Evolutionary conservation across 2,113 vertebrate genomes (phyloP), one percentile per base, ranked within the genome.

Genomic region (Phalacrocorax carbo): DNA sequence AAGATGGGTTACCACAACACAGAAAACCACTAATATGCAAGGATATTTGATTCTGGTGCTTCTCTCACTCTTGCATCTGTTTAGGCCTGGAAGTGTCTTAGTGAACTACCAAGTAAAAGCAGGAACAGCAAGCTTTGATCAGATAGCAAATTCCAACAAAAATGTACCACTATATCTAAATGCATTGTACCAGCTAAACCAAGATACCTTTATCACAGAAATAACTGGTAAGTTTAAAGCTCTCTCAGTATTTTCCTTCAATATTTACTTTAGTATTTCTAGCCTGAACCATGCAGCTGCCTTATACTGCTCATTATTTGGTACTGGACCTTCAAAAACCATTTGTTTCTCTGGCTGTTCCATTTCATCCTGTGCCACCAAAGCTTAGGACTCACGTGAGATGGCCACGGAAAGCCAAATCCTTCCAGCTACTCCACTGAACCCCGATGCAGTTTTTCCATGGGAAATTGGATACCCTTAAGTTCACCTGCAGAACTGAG

Each of bases 1-100:
- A 72, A 57, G 58, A 26, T 20, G 13, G 27, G 71, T 57, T 54
- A 69, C 8, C 23, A 49, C 36, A 52, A 36, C 20, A 62, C 0
- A 77, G 40, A 70, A 86, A 70, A 15, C 13, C 23, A 52, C 21
- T 83, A 7, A 48, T 61, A 27, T 27, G 30, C 30, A 79, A 40
- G 21, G 7, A 25, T 79, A 57, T 87, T 44, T 80, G 34, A 70
- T 93, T 72, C n/a, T 76, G 25, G 2, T 69, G 5, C 9, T 87
- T 84, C n/a, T 94, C 44, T 91, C 1, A 6, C 82, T 51, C 54
- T 96, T 88, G 2, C 97, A 15, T 97, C 79, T 95, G 4, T 92
- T 72, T 87, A 98, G 98, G 75, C 73, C 91, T 27, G 98, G 98
- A 86, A 98, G 98, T 70, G 89, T 98, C 83, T 10, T 79, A 49